phyloP scores from a whole-genome alignment of 2,888 invertebrate genomes.

The Orthosia cruda region DNA sequence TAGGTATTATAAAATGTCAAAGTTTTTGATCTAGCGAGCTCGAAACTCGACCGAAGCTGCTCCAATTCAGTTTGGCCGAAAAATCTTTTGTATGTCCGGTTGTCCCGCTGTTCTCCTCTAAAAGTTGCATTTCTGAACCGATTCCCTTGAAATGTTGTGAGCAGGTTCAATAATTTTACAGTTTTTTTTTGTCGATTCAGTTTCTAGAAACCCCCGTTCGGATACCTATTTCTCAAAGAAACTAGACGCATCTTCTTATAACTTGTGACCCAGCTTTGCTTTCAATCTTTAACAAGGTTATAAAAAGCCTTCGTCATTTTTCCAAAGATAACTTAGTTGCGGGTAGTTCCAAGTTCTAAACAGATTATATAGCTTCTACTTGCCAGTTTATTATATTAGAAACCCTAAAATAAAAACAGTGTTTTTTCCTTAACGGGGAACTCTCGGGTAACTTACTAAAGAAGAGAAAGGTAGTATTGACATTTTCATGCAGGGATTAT shows the following conservation, averaged over 20 bases:
- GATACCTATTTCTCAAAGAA: background rate
- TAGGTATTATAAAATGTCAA: no score
- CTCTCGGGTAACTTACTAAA: slow-evolving; percentile 31
- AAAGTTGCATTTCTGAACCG: no score
- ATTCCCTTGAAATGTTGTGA: no score
- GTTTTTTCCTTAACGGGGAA: slow-evolving; percentile 33
- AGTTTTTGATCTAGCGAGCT: no score
- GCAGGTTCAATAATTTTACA: no score
- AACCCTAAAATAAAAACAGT: slow-evolving; percentile 15
- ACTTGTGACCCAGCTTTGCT: slow-evolving; percentile 26
- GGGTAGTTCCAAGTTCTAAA: slow-evolving; percentile 41
- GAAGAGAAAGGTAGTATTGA: slow-evolving; percentile 33
- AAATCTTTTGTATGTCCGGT: no score
- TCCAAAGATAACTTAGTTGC: slow-evolving; percentile 36
- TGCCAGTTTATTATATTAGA: slow-evolving; percentile 22
- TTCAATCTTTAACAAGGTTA: slow-evolving; percentile 48
- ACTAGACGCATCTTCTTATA: slow-evolving; percentile 20
- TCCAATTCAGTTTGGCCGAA: no score
- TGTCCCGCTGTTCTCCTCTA: no score
- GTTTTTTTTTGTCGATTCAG: no score
- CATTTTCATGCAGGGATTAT: slow-evolving; percentile 48
- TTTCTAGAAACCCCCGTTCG: no score
- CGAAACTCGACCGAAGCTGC: no score
- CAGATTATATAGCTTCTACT: slow-evolving; percentile 29
- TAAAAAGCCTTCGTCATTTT: slow-evolving; percentile 47